Base-by-base conservation (phyloP, 2,888 invertebrate species). In the Allolobophora icterica region DNA sequence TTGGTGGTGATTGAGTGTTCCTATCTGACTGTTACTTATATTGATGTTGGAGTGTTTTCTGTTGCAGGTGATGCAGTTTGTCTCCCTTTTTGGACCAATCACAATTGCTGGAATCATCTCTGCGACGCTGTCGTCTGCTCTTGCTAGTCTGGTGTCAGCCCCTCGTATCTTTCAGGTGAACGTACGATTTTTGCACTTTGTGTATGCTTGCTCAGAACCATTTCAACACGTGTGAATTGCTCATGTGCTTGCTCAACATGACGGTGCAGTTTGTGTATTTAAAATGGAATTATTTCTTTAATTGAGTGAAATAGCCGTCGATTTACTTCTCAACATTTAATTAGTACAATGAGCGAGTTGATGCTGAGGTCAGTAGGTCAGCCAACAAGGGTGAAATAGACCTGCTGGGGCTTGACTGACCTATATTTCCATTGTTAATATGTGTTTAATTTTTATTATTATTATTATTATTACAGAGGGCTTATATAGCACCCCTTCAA, bases 81-180 rank as follows among this genome's bases (percentile, higher is more conserved):
- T 95, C 5, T 95, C 96, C 13, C 96, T 96, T 0, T 98, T 97
- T 97, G 97, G 98, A 30, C 98, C 98, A 0, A 96, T 99, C 35
- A 98, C 99, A 94, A 98, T 98, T 95, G 98, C 98, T 5, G 99
- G 99, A 0, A 99, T 99, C 94, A 99, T 98, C 96, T 99, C 99
- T 1, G 99, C 99, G 6, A 99, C 99, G 0, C 96, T 99, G 17
- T 98, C 98, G 89, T 99, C 99, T 0, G 99, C 99, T 0, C 96
- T 99, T 84, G 99, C 99, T 0, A 98, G 98, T 96, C 96, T 99
- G 92, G 96, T 99, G 84, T 98, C 98, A 0, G 99, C 99, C 3
- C 99, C 99, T 5, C 96, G 96, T 94, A 96, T 96, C 52, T 96
- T 96, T 93, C 96, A 96, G 95, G 96, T 95, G 30, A 71, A n/a